Conservation (phyloP, 2,797 vertebrate species). For the Pygocentrus nattereri region DNA sequence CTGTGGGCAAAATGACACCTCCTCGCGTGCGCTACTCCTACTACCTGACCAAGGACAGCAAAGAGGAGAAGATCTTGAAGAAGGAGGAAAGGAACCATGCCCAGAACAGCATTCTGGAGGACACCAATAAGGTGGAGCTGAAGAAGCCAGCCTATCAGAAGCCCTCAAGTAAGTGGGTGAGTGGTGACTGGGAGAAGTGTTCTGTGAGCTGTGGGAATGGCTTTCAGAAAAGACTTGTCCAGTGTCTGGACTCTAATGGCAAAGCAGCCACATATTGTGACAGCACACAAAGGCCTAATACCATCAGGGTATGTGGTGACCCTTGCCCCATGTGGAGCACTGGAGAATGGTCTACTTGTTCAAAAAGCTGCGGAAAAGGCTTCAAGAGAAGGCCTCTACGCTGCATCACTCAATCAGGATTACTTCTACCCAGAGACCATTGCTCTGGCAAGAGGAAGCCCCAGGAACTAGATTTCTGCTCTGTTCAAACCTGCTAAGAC, state of each 20-base stretch:
- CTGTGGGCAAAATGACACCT: conserved; percentile 96
- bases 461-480: conserved; percentile 98
- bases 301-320: conserved; percentile 86
- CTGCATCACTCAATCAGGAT: conserved; percentile 79
- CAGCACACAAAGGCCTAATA: conserved; percentile 77
- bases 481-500: conserved; percentile 83
- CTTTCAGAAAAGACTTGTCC: conserved; percentile 88
- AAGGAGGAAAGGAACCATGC: conserved; percentile 78
- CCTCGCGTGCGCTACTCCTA: conserved; percentile 97
- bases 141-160: conserved; percentile 46
- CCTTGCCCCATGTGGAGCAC: conserved; percentile 90
- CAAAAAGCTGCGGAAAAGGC: conserved; percentile 94
- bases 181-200: conserved; percentile 87
- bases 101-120: conserved; percentile 87
- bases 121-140: conserved; percentile 67
- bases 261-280: conserved; percentile 83
- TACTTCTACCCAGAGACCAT: conserved; percentile 85
- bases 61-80: conserved; percentile 84
- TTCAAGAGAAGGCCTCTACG: conserved; percentile 90
- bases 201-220: conserved; percentile 89
- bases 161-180: conserved; percentile 82
- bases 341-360: conserved; percentile 91
- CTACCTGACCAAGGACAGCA: conserved; percentile 88
- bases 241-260: conserved; percentile 84
- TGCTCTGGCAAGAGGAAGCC: conserved; percentile 91